Percentiles rank a stretch among this genome's conserved stretches.
phyloP scores from a whole-genome alignment of 2,888 invertebrate genomes.

The Idaea biselata region DNA sequence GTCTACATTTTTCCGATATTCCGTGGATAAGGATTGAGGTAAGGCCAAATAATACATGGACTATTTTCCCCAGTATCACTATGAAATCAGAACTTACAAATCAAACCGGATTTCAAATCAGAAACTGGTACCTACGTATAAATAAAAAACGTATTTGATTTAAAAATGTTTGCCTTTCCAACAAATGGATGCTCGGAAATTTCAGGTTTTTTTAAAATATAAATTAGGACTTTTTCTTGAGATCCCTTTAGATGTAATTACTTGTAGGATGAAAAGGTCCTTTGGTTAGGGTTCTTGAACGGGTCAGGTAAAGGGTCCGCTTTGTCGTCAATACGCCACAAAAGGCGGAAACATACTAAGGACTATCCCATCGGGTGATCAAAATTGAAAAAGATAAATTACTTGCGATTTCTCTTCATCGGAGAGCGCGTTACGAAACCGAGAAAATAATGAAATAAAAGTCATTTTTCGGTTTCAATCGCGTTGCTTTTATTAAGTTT shows the following conservation, averaged over 20 bases:
- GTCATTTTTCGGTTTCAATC: too few relatives aligned
- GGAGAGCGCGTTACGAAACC: too few relatives aligned
- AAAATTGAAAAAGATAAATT: too few relatives aligned
- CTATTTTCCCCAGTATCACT: background rate
- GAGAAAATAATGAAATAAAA: too few relatives aligned
- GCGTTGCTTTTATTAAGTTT: too few relatives aligned
- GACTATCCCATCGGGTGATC: background rate
- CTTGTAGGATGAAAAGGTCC: conserved; percentile 51
- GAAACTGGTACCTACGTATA: background rate
- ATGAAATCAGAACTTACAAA: background rate
- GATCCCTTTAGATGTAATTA: conserved; percentile 56
- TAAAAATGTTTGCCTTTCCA: conserved; percentile 51
- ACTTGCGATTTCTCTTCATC: too few relatives aligned
- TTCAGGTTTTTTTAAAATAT: conserved; percentile 44
- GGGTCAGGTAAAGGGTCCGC: conserved; percentile 17
- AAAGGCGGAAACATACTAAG: conserved; percentile 9
- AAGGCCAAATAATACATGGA: too few relatives aligned
- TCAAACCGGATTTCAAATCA: conserved; percentile 4
- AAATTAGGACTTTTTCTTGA: conserved; percentile 52
- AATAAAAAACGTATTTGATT: conserved; percentile 42
- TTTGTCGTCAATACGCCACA: conserved; percentile 24
- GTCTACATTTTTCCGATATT: too few relatives aligned
- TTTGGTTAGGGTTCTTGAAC: conserved; percentile 31
- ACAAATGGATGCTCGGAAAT: conserved; percentile 44
- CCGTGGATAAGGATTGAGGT: too few relatives aligned